Percentiles rank a stretch among this genome's conserved stretches.
These are phyloP conservation scores for Plagodis dolabraria DNA, from an alignment of 2,888 invertebrate genomes.

Conservation along the genomic window DNA sequence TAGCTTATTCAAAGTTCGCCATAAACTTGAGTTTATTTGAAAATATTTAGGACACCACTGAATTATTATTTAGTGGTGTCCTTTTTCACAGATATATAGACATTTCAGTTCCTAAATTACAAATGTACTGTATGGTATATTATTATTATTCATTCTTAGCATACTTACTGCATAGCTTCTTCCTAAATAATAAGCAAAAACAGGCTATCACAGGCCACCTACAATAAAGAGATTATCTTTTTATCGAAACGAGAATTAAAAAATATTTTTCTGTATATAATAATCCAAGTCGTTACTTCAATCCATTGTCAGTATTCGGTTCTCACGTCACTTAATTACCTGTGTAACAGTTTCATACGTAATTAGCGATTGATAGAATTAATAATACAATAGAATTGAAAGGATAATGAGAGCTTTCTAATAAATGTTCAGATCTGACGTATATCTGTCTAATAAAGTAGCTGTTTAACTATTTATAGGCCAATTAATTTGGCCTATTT, in stretches of 20 bases:
- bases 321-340: constrained; percentile 79
- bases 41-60: too few relatives aligned
- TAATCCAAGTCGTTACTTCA: constrained; percentile 61
- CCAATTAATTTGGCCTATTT: constrained; percentile 42
- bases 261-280: constrained; percentile 59
- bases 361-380: constrained; percentile 69
- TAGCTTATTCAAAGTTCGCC: too few relatives aligned
- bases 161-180: too few relatives aligned
- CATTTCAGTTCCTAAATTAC: too few relatives aligned
- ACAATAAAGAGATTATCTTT: too few relatives aligned
- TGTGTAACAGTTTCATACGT: constrained; percentile 58
- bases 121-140: too few relatives aligned
- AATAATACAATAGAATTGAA: constrained; percentile 62
- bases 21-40: too few relatives aligned
- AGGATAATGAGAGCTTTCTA: constrained; percentile 70
- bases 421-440: constrained; percentile 63
- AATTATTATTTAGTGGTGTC: too few relatives aligned
- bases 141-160: too few relatives aligned
- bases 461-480: constrained; percentile 54
- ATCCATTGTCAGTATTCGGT: constrained; percentile 76
- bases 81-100: too few relatives aligned
- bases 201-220: too few relatives aligned
- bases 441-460: constrained; percentile 54
- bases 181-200: too few relatives aligned
- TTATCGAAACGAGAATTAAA: constrained; percentile 30